Evolutionary conservation across 2,888 invertebrate genomes (phyloP).

Genomic region (Calliphora vomitoria): DNA sequence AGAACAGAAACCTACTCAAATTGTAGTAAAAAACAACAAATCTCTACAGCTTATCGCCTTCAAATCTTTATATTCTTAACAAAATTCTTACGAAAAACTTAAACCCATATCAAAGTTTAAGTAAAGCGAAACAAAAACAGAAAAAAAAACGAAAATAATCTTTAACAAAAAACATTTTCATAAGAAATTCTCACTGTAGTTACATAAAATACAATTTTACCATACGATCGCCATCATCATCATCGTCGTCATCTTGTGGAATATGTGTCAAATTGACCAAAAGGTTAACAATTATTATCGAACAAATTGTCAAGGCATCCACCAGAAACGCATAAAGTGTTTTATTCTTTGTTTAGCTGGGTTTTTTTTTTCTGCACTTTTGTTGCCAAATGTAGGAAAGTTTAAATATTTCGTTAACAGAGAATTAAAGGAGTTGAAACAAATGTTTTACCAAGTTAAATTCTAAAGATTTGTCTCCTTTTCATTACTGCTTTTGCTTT

Average conservation of each 20-base stretch:
- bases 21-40: slow-evolving; percentile 62
- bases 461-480: slow-evolving; percentile 6
- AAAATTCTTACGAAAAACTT: slow-evolving; percentile 76
- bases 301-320: slow-evolving; percentile 83
- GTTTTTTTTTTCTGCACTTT: background rate
- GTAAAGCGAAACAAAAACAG: slow-evolving; percentile 35
- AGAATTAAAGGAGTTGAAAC: slow-evolving; percentile 11
- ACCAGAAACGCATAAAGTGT: slow-evolving; percentile 69
- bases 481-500: slow-evolving; percentile 30
- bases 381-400: slow-evolving; percentile 32
- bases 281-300: slow-evolving; percentile 84
- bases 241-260: slow-evolving; percentile 67
- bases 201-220: slow-evolving; percentile 63
- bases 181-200: slow-evolving; percentile 72
- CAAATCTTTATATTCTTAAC: slow-evolving; percentile 70
- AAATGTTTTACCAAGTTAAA: no score
- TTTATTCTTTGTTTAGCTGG: slow-evolving; percentile 30
- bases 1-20: slow-evolving; percentile 64
- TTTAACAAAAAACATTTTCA: slow-evolving; percentile 63
- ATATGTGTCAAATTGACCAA: slow-evolving; percentile 83
- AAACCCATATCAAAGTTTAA: slow-evolving; percentile 76
- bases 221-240: slow-evolving; percentile 48
- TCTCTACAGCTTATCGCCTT: slow-evolving; percentile 68
- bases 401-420: slow-evolving; percentile 12
- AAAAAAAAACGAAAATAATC: slow-evolving; percentile 66